Conservation (phyloP, 2,113 vertebrate species). For the Oenanthe melanoleuca region DNA sequence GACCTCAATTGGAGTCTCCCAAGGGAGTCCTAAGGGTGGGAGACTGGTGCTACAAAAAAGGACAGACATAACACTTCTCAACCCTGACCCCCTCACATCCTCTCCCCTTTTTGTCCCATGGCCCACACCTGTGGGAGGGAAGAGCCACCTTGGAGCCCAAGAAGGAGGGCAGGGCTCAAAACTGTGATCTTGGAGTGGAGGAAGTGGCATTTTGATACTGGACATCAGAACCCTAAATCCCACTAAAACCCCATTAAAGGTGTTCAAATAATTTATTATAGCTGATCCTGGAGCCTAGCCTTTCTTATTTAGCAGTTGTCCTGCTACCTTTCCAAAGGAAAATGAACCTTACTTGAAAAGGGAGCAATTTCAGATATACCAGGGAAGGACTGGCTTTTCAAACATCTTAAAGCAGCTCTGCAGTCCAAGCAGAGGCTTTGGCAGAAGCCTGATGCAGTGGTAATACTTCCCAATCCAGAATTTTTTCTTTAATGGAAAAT, state of each 20-base stretch:
- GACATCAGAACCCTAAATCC: background rate
- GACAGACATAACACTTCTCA: background rate
- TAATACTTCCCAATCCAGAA: constrained; percentile 47
- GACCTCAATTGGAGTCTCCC: background rate
- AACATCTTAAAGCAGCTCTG: background rate
- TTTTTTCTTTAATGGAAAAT: constrained; percentile 55
- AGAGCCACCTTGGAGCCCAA: background rate
- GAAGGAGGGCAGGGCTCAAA: background rate
- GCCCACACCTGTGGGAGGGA: background rate
- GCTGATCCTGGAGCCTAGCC: background rate
- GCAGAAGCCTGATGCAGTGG: background rate
- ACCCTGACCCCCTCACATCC: rapidly evolving
- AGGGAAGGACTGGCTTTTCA: background rate
- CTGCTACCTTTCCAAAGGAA: background rate
- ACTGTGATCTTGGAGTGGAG: too few relatives aligned
- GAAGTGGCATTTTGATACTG: background rate
- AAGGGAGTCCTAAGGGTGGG: background rate
- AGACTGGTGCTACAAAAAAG: background rate
- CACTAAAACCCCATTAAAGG: background rate
- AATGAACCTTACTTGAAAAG: background rate
- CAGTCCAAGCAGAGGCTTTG: constrained; percentile 49
- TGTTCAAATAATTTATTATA: background rate
- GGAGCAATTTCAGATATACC: background rate
- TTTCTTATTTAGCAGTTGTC: background rate
- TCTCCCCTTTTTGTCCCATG: background rate